A percentile compares a stretch with the other conserved stretches of the same genome.
These are phyloP conservation scores for Liasis olivaceus DNA, from an alignment of 2,797 vertebrate genomes.

Conservation along the genomic window DNA sequence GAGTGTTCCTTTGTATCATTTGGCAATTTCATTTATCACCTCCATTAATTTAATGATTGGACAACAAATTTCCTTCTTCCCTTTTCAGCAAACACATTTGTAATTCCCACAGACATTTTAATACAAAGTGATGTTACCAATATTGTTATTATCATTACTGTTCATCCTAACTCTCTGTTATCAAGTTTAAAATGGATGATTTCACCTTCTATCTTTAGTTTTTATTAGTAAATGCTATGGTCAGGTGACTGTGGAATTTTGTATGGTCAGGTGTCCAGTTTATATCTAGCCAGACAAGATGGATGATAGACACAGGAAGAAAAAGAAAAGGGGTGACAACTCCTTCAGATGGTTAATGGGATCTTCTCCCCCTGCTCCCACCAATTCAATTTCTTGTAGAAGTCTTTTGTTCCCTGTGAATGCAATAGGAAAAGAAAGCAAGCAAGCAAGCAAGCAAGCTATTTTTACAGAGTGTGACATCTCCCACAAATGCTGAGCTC, in stretches of 20 bases:
- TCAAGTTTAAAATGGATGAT: constrained; percentile 49
- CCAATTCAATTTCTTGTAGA: no score
- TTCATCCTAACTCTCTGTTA: constrained; percentile 54
- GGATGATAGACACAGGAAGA: background rate
- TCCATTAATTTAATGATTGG: constrained; percentile 58
- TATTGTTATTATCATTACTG: constrained; percentile 56
- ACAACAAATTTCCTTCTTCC: background rate
- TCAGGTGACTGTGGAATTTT: background rate
- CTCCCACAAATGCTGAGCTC: no score
- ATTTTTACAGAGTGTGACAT: no score
- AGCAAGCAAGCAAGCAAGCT: no score
- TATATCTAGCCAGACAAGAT: background rate
- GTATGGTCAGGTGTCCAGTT: background rate
- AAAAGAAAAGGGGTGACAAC: background rate
- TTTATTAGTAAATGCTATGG: background rate
- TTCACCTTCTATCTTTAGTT: background rate
- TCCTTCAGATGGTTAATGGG: background rate
- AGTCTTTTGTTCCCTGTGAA: no score
- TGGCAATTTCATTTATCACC: constrained; percentile 62
- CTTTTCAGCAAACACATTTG: constrained; percentile 30
- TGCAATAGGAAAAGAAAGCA: no score
- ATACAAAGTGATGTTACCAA: constrained; percentile 43
- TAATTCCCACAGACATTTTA: constrained; percentile 27
- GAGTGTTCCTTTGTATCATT: constrained; percentile 61
- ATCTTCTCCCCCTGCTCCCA: background rate